Evolutionary conservation across 2,797 vertebrate species (phyloP), one percentile per base, ranked within the genome.

Genomic region (Acrocephalus scirpaceus): DNA sequence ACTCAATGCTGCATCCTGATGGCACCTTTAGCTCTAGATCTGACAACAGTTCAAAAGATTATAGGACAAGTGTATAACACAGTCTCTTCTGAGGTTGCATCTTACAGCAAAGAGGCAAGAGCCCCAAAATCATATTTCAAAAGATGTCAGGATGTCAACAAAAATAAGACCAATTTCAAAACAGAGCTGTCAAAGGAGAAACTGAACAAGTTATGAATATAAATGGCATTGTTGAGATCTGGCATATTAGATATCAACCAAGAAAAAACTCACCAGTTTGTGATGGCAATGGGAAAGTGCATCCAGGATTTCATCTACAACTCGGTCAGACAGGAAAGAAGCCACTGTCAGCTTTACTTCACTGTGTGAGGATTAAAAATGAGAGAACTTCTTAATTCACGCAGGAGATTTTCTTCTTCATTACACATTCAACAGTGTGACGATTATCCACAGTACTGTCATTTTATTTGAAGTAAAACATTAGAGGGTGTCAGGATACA

Each of bases 271-370:
- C 97, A 99, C 99, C 98, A 99, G 98, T 70, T 98, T 98, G 78
- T 98, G 98, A 78, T 99, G 99, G 85, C 99, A 99, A 45, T 97
- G 96, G 45, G 99, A 99, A 50, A 99, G 98, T 8, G 99, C 98
- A 83, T 99, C 99, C 94, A 99, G 96, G 93, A 99, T 99, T 97
- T 99, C 99, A 88, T 99, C 99, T 38, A 99, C 99, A 16, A 99
- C 98, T 42, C 98, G 99, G 95, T 99, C 99, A 4, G 99, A 99
- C 86, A 99, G 98, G 96, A 99, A 99, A 79, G 99, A 99, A 19
- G 99, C 99, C 57, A 99, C 98, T 67, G 98, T 99, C 96, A 99
- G 96, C 97, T 99, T 99, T 87, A 99, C 99, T 97, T 99, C 99
- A 93, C 99, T 99, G 95, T 53, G 56, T 58, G 67, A 94, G 88